phyloP scores from a whole-genome alignment of 2,888 invertebrate genomes.

The Lasioglossum vierecki region DNA sequence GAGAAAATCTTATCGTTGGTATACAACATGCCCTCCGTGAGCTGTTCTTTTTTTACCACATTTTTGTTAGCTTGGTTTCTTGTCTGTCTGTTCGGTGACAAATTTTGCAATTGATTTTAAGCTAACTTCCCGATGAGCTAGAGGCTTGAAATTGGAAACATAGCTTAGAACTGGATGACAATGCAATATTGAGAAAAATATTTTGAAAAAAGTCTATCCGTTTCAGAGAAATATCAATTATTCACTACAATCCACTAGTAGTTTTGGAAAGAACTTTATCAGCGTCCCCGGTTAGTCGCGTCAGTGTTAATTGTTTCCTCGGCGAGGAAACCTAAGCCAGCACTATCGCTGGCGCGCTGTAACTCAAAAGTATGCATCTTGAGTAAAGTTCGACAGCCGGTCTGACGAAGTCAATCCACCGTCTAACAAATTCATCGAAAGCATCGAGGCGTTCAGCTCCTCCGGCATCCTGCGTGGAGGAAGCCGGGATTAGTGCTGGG shows the following conservation, averaged over 20 bases:
- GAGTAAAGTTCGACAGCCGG: conserved; percentile 73
- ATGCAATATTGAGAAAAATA: too few species aligned
- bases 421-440: conserved; percentile 73
- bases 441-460: conserved; percentile 58
- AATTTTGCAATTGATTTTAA: too few species aligned
- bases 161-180: too few species aligned
- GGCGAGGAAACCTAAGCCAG: conserved; percentile 36
- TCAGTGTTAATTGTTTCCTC: conserved; percentile 16
- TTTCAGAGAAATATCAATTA: too few species aligned
- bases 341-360: conserved; percentile 33
- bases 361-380: conserved; percentile 64
- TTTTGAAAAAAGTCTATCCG: too few species aligned
- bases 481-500: conserved; percentile 56
- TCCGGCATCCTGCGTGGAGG: conserved; percentile 27
- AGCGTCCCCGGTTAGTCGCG: neutral
- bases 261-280: neutral
- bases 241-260: neutral
- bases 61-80: too few species aligned
- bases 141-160: too few species aligned
- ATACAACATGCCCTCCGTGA: too few species aligned
- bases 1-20: too few species aligned
- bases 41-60: too few species aligned
- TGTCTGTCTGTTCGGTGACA: too few species aligned
- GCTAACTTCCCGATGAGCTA: too few species aligned
- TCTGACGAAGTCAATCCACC: conserved; percentile 74